Conservation (phyloP, 2,888 invertebrate species). For the Ecliptopera silaceata region DNA sequence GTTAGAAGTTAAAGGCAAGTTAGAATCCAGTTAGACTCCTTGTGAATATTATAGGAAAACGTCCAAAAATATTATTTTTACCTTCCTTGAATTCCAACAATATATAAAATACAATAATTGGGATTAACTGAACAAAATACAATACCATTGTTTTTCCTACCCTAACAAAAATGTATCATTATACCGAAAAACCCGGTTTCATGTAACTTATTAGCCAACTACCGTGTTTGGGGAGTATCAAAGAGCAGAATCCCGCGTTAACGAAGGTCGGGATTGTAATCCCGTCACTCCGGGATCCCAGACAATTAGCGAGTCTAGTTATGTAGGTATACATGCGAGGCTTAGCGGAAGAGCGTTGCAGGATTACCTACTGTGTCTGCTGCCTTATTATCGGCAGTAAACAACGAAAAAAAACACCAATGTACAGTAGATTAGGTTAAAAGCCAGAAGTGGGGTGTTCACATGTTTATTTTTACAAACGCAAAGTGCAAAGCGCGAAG, state of each 20-base stretch:
- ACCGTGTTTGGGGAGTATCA: conserved; percentile 46
- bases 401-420: no score
- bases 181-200: conserved; percentile 11
- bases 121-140: no score
- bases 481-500: no score
- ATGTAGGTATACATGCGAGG: conserved; percentile 29
- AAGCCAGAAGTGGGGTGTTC: no score
- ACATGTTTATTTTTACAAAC: no score
- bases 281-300: conserved; percentile 47
- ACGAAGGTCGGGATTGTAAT: conserved; percentile 62
- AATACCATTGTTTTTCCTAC: not conserved
- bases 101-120: no score
- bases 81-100: no score
- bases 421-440: no score
- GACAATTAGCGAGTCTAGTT: conserved; percentile 60
- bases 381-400: conserved; percentile 1
- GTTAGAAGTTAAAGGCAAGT: not conserved
- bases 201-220: conserved; percentile 27
- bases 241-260: conserved; percentile 65
- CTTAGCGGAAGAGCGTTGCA: conserved; percentile 10
- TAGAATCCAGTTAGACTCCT: not conserved
- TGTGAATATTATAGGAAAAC: no score
- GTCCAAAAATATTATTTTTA: no score
- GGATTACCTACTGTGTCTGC: conserved; percentile 23
- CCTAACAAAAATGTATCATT: not conserved